These are phyloP conservation scores for Eurypyga helias DNA, from an alignment of 2,113 vertebrate genomes.

Conservation along the genomic window DNA sequence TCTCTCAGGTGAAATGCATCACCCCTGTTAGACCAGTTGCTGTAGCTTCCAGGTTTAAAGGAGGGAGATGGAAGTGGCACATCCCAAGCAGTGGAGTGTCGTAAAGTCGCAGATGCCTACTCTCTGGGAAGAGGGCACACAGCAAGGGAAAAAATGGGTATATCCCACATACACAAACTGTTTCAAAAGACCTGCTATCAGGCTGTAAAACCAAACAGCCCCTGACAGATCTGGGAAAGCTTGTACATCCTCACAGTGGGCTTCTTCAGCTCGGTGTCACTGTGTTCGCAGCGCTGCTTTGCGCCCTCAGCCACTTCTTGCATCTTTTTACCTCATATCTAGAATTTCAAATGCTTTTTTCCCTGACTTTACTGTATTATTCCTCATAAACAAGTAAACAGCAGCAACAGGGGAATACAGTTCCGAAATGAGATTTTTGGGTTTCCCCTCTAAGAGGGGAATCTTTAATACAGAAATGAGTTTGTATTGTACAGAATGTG, in stretches of 20 bases:
- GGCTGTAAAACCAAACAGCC: background rate
- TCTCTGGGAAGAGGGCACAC: background rate
- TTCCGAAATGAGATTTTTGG: background rate
- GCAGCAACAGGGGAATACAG: background rate
- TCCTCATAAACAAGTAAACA: background rate
- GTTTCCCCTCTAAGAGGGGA: background rate
- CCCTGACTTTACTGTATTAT: background rate
- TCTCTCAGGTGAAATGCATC: background rate
- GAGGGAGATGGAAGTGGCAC: background rate
- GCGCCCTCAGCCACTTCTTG: background rate
- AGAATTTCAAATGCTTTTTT: background rate
- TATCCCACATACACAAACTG: background rate
- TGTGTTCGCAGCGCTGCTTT: rapidly evolving
- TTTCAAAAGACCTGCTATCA: background rate
- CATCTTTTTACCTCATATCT: background rate
- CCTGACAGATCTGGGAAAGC: background rate
- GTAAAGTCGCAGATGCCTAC: background rate
- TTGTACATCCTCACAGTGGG: background rate
- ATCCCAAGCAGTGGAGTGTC: background rate
- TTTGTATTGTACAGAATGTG: background rate
- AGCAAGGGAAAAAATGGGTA: rapidly evolving
- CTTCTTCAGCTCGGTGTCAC: background rate
- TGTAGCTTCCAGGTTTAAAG: background rate
- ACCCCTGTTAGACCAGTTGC: background rate
- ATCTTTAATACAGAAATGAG: background rate